A percentile compares a stretch with the other conserved stretches of the same genome.
Conservation (phyloP, 2,797 vertebrate species). For the Lepus oiostolus region DNA sequence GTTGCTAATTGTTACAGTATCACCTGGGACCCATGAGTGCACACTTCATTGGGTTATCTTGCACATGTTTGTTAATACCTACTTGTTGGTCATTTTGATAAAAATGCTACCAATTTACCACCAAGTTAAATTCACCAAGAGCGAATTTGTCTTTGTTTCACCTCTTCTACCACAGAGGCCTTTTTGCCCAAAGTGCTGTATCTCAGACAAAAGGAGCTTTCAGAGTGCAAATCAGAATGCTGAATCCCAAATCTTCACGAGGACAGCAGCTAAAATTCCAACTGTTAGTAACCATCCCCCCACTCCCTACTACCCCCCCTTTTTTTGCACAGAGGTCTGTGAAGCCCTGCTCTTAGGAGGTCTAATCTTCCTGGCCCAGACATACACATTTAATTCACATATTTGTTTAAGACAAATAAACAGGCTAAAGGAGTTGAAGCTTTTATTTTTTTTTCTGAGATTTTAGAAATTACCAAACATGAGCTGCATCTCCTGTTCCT, state of each 20-base stretch:
- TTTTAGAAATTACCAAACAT: slow-evolving; percentile 64
- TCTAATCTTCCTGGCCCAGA: background rate
- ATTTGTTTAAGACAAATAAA: slow-evolving; percentile 45
- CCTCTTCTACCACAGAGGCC: background rate
- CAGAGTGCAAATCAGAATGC: background rate
- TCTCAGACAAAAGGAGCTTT: slow-evolving; percentile 9
- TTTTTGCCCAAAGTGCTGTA: background rate
- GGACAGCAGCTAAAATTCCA: no score
- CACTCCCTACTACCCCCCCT: no score
- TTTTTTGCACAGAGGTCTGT: background rate
- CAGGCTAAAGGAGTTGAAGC: slow-evolving; percentile 27
- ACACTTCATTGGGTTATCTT: no score
- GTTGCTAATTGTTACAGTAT: no score
- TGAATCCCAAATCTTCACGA: background rate
- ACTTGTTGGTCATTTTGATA: no score
- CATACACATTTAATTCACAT: background rate
- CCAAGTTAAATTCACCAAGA: slow-evolving; percentile 18
- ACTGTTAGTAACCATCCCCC: no score
- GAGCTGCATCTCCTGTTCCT: slow-evolving; percentile 45
- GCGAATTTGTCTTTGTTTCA: background rate
- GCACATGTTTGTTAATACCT: background rate
- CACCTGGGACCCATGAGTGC: no score
- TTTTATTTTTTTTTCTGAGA: slow-evolving; percentile 44
- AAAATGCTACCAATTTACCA: background rate
- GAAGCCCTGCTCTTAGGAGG: background rate